Evolutionary conservation across 1,140 invertebrate species (phyloP), one percentile per base, ranked within the genome.

Genomic region (Gerris buenoi): DNA sequence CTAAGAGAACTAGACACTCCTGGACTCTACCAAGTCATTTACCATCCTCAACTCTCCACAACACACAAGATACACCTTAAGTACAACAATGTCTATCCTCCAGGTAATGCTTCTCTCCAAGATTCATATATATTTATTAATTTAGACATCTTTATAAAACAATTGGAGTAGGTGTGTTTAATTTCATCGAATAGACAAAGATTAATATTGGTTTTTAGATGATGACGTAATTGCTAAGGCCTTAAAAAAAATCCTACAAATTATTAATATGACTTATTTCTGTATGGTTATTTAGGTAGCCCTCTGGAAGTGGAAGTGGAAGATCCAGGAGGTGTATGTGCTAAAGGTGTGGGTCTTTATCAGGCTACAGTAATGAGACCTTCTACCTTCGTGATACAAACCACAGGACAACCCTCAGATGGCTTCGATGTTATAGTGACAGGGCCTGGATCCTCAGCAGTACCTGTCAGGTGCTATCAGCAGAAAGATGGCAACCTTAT

Each of bases 391-490:
- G 86, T 90, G 25, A 93, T 95, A 64, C 91, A 95, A 74, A 94
- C 91, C 0, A 80, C 91, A 0, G 90, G 91, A 15, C 81, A 87
- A 26, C 85, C 89, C 2, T 90, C 90, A 0, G 83, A 91, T 69
- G 90, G 95, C 73, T 95, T 96, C 73, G 93, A 95, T 76, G 91
- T 95, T 0, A 87, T 95, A 0, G 88, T 95, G 13, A 80, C 86
- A 0, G 90, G 95, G 15, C 93, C 95, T 0, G 88, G 87, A 46
- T 89, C 93, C 5, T 87, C 90, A 70, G 93, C 93, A 0, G 83
- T 98, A 25, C 93, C 94, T 0, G 93, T 97, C 1, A 81, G 90
- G 65, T 97, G 94, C 77, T 97, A 96, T 77, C 92, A 95, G 76
- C 95, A 95, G 69, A 92, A 95, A 76, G 93, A 95, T 72, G 93